These are phyloP conservation scores for Euglossa dilemma DNA, from an alignment of 1,140 invertebrate genomes.

Conservation along the genomic window DNA sequence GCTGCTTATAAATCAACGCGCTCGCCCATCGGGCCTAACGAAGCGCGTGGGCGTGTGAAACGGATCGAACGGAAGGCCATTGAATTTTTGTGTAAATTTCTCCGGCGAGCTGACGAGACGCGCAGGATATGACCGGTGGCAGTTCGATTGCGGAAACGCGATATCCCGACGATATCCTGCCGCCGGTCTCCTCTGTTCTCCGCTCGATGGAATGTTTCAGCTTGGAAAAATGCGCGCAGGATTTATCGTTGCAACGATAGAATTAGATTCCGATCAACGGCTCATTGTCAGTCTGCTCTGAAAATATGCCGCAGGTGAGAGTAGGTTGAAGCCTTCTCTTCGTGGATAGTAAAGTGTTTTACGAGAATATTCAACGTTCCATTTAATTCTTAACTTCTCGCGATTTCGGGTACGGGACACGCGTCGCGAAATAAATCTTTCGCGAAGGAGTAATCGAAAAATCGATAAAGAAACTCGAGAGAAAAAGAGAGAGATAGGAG, in stretches of 20 bases:
- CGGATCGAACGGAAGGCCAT: slow-evolving; percentile 54
- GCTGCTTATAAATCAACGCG: slow-evolving; percentile 58
- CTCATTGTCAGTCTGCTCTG: neutral
- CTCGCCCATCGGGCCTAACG: slow-evolving; percentile 32
- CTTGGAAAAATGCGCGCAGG: neutral
- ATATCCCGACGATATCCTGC: slow-evolving; percentile 3
- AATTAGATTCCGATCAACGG: neutral
- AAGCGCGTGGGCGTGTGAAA: slow-evolving; percentile 58
- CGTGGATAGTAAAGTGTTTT: too few species aligned
- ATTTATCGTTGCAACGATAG: neutral
- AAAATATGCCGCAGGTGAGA: too few species aligned
- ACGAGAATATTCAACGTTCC: too few species aligned
- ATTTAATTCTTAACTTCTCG: too few species aligned
- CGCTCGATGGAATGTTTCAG: neutral
- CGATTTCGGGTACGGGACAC: too few species aligned
- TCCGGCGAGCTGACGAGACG: neutral
- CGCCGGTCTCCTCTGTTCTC: neutral
- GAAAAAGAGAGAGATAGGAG: neutral
- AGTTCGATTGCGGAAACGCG: slow-evolving; percentile 27
- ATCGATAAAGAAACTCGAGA: neutral
- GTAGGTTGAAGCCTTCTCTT: too few species aligned
- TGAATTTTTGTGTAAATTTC: slow-evolving; percentile 57
- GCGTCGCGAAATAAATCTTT: neutral
- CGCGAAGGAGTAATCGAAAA: neutral
- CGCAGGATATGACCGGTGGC: slow-evolving; percentile 22